Evolutionary conservation across 2,797 vertebrate species (phyloP).

Genomic region (Pelodytes ibericus): DNA sequence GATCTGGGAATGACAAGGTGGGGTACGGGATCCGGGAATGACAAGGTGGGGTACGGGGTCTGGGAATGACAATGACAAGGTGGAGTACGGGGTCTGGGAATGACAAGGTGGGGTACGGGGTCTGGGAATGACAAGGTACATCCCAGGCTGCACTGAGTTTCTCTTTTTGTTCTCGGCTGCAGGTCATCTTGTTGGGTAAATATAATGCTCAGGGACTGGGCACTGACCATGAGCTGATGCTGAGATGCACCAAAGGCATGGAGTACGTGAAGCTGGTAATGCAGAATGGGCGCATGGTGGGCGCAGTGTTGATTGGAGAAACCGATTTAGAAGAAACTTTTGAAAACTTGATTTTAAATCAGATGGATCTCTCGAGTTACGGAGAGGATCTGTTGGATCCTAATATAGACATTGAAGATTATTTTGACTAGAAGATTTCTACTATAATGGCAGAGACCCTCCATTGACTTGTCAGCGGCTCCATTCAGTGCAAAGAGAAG

Average conservation of each 20-base stretch:
- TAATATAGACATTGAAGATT: conserved; percentile 93
- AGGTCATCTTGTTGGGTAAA: conserved; percentile 94
- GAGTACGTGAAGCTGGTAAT: conserved; percentile 92
- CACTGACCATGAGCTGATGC: conserved; percentile 83
- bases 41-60: too few relatives aligned
- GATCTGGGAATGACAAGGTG: too few relatives aligned
- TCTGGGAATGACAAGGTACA: too few relatives aligned
- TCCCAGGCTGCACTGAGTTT: too few relatives aligned
- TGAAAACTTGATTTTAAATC: conserved; percentile 96
- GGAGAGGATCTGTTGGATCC: conserved; percentile 90
- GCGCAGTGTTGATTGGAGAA: conserved; percentile 90
- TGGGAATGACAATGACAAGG: too few relatives aligned
- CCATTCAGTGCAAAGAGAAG: too few relatives aligned
- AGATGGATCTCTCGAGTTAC: conserved; percentile 90
- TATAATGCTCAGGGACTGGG: conserved; percentile 90
- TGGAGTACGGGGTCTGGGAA: too few relatives aligned
- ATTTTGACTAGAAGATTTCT: conserved; percentile 92
- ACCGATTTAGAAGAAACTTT: conserved; percentile 97
- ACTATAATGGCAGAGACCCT: too few relatives aligned
- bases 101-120: too few relatives aligned
- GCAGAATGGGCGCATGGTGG: conserved; percentile 85
- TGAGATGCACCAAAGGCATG: conserved; percentile 87
- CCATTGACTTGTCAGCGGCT: too few relatives aligned
- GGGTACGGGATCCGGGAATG: too few relatives aligned
- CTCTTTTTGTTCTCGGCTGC: conserved; percentile 8